Percentiles rank a stretch among this genome's conserved stretches.
Evolutionary conservation across 2,888 invertebrate genomes (phyloP).

Genomic region (Invenusta paracnida): DNA sequence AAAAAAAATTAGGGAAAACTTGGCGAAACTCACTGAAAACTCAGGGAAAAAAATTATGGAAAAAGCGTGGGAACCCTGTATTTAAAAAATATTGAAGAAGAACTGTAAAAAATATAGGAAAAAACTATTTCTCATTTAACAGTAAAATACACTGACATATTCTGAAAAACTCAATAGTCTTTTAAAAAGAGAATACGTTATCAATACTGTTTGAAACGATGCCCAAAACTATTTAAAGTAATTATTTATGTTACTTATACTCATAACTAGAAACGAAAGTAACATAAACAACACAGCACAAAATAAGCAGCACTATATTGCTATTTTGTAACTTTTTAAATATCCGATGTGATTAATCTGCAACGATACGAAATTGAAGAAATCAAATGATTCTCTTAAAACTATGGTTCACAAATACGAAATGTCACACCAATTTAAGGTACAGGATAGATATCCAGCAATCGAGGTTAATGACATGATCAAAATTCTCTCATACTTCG

Average conservation of each 20-base stretch:
- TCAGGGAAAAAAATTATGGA: too few relatives aligned
- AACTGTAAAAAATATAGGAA: background rate
- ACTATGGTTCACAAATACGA: background rate
- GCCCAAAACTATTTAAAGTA: background rate
- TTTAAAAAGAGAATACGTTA: background rate
- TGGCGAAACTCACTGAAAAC: too few relatives aligned
- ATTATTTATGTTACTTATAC: slow-evolving; percentile 1
- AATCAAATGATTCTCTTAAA: background rate
- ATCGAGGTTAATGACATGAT: background rate
- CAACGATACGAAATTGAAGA: too few relatives aligned
- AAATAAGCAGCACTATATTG: background rate
- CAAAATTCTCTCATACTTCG: background rate
- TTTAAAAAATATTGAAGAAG: background rate
- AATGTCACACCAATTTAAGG: background rate
- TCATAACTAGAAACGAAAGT: background rate
- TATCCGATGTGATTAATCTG: background rate
- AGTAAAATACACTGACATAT: background rate
- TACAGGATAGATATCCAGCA: background rate
- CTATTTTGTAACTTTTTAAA: background rate
- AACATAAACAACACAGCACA: too few relatives aligned
- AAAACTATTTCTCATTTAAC: background rate
- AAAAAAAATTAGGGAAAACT: too few relatives aligned
- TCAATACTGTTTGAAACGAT: background rate
- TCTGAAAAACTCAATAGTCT: background rate
- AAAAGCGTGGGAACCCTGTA: too few relatives aligned